Percentiles rank a stretch among this genome's conserved stretches.
These are phyloP conservation scores for Melipona beecheii DNA, from an alignment of 2,888 invertebrate species.

Conservation along the genomic window DNA sequence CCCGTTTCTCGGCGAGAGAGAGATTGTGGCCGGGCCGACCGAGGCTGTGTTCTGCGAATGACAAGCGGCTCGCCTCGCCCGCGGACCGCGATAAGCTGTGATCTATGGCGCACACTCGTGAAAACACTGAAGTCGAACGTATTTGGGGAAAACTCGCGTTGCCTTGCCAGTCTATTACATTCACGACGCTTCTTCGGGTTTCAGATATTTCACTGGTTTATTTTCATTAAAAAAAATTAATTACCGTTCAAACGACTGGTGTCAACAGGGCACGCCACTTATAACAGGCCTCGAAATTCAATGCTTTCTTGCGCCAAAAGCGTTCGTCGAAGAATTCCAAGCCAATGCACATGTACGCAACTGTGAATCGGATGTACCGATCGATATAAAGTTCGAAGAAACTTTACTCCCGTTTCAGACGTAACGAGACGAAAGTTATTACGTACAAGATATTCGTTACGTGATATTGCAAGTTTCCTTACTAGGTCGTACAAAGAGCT, in stretches of 20 bases:
- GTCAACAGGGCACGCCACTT: no score
- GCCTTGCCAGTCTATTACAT: not conserved
- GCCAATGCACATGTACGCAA: no score
- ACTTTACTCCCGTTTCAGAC: not conserved
- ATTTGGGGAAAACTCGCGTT: not conserved
- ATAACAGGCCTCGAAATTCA: not conserved
- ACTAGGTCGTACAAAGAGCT: not conserved
- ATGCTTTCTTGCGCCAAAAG: not conserved
- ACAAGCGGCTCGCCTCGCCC: conserved; percentile 35
- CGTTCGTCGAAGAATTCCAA: not conserved
- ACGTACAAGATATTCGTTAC: not conserved
- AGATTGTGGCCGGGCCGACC: conserved; percentile 48
- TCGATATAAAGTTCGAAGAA: not conserved
- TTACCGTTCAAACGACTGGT: no score
- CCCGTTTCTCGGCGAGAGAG: conserved; percentile 28
- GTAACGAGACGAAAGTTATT: not conserved
- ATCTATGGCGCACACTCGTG: not conserved
- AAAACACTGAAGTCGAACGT: not conserved
- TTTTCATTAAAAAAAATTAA: no score
- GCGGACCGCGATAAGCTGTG: not conserved
- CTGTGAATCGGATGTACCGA: not conserved
- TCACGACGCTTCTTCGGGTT: not conserved
- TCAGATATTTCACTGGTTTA: not conserved
- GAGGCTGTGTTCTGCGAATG: conserved; percentile 48
- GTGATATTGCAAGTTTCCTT: conserved; percentile 4